A percentile compares a stretch with the other conserved stretches of the same genome.
Conservation (phyloP, 1,140 invertebrate genomes). For the Trichonephila clavipes region DNA sequence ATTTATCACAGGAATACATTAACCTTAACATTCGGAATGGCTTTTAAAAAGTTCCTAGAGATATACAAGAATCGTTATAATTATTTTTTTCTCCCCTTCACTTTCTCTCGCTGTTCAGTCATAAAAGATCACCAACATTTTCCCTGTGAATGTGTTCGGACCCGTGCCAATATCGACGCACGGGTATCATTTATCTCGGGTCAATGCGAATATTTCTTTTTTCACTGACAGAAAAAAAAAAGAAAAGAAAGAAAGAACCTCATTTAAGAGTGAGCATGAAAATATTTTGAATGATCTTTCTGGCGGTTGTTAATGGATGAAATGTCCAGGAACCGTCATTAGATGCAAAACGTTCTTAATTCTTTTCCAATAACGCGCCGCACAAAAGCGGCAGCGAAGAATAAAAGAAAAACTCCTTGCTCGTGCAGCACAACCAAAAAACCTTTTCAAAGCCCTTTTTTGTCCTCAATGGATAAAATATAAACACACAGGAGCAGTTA, state of each 20-base stretch:
- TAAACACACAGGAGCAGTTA: neutral
- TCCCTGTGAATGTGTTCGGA: neutral
- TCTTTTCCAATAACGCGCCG: neutral
- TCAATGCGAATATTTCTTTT: neutral
- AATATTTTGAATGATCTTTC: conserved; percentile 25
- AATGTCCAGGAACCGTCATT: conserved; percentile 24
- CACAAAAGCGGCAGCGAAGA: neutral
- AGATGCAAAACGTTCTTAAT: conserved; percentile 28
- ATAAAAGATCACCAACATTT: neutral
- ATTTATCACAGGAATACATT: neutral
- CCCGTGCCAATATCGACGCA: conserved; percentile 3
- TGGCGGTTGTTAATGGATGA: conserved; percentile 24
- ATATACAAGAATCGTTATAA: neutral
- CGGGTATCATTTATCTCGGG: conserved; percentile 24
- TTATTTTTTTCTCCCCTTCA: neutral
- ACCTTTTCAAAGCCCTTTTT: neutral
- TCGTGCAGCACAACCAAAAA: neutral
- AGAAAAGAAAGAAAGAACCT: neutral
- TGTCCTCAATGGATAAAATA: neutral
- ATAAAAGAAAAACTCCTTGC: neutral
- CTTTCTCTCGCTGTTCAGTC: neutral
- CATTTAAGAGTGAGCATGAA: conserved; percentile 20
- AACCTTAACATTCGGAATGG: conserved; percentile 17
- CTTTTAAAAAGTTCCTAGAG: neutral
- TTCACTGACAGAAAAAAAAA: neutral